These are phyloP conservation scores for Sarcophaga bullata DNA, from an alignment of 1,140 invertebrate species.

Conservation along the genomic window DNA sequence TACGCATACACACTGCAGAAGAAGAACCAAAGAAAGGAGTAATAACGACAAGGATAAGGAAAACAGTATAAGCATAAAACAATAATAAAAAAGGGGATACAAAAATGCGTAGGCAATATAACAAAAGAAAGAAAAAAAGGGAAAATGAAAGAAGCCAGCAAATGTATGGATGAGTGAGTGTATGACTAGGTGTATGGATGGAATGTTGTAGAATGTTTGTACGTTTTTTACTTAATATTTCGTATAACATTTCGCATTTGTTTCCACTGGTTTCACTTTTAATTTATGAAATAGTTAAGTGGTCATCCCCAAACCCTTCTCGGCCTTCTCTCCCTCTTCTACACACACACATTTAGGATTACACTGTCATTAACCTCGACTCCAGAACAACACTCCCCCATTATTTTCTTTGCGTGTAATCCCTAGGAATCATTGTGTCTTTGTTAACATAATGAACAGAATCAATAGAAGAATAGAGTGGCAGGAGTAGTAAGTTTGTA, in stretches of 20 bases:
- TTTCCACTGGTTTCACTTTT: not conserved
- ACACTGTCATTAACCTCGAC: conserved; percentile 9
- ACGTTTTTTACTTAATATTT: not conserved
- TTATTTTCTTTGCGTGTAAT: not conserved
- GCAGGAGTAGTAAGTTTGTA: not conserved
- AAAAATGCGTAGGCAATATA: no score
- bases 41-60: not conserved
- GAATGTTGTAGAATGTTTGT: not conserved
- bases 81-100: no score
- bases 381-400: not conserved
- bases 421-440: not conserved
- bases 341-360: not conserved
- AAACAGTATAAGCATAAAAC: no score
- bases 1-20: no score
- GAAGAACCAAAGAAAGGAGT: not conserved
- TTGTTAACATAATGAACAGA: not conserved
- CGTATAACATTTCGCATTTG: not conserved
- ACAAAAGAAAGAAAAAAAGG: no score
- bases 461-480: not conserved
- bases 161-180: no score
- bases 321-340: not conserved
- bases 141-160: no score
- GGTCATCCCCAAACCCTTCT: conserved; percentile 14
- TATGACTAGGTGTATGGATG: no score
- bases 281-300: conserved; percentile 17